phyloP scores from a whole-genome alignment of 2,797 vertebrate species.

The Australoheros facetus region DNA sequence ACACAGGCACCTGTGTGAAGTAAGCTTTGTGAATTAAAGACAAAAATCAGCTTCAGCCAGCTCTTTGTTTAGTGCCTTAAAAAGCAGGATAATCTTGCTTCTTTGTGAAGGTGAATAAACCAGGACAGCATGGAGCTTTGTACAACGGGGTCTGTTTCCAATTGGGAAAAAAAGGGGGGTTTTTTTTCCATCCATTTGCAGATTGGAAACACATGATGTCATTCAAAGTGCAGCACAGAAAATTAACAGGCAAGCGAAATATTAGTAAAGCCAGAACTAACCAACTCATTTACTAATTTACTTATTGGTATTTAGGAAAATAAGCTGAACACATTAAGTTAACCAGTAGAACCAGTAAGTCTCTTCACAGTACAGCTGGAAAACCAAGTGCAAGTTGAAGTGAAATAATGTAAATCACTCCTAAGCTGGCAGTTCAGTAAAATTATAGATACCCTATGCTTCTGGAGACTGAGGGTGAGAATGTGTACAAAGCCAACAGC shows the following conservation, averaged over 20 bases:
- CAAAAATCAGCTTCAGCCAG: slow-evolving; percentile 30
- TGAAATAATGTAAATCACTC: slow-evolving; percentile 31
- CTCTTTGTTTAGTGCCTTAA: slow-evolving; percentile 25
- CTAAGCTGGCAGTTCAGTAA: not conserved
- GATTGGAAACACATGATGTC: slow-evolving; percentile 64
- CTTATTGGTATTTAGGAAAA: not conserved
- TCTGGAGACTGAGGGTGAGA: slow-evolving; percentile 5
- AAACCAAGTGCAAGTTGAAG: slow-evolving; percentile 13
- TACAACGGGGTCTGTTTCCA: slow-evolving; percentile 32
- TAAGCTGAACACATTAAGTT: not conserved
- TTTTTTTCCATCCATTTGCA: slow-evolving; percentile 29
- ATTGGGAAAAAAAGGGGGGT: slow-evolving; percentile 6
- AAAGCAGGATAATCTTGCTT: slow-evolving; percentile 24
- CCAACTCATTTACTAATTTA: not conserved
- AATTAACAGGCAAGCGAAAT: slow-evolving; percentile 8
- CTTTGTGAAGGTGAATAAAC: slow-evolving; percentile 27
- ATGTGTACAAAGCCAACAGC: slow-evolving; percentile 12
- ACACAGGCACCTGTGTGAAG: slow-evolving; percentile 50
- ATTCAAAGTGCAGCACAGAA: slow-evolving; percentile 12
- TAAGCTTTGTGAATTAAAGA: slow-evolving; percentile 42
- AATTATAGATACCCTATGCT: slow-evolving; percentile 38
- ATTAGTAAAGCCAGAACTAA: not conserved
- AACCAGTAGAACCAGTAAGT: slow-evolving; percentile 3
- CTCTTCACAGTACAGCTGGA: slow-evolving; percentile 6
- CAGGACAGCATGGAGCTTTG: not conserved